phyloP scores from a whole-genome alignment of 2,888 invertebrate genomes.

The Ischnura elegans region DNA sequence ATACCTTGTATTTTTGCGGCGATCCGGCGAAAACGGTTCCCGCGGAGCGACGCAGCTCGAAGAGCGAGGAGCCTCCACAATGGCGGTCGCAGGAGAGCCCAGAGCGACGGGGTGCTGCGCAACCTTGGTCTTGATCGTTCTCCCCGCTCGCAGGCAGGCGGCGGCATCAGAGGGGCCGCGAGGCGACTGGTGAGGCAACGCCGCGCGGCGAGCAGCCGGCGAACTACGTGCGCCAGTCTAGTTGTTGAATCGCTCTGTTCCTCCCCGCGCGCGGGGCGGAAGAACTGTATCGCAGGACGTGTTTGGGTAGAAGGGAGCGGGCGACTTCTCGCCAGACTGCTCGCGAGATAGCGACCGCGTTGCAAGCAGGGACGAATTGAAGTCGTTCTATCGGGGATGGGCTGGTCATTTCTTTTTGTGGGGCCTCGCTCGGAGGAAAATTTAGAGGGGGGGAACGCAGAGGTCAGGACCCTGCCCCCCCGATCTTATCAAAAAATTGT shows the following conservation, averaged over 20 bases:
- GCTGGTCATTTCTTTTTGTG: too few relatives aligned
- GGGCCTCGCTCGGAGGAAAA: too few relatives aligned
- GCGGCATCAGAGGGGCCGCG: not conserved
- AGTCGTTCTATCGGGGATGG: too few relatives aligned
- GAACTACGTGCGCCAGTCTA: not conserved
- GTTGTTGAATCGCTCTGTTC: not conserved
- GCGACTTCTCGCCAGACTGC: too few relatives aligned
- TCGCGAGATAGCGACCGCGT: too few relatives aligned
- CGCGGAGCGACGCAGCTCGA: not conserved
- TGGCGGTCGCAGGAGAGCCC: not conserved
- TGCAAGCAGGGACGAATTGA: too few relatives aligned
- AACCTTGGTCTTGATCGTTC: constrained; percentile 14
- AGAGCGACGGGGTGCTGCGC: not conserved
- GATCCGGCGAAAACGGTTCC: not conserved
- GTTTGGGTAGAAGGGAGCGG: too few relatives aligned
- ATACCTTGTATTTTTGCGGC: too few relatives aligned
- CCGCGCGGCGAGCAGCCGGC: not conserved
- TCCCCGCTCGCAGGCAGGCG: not conserved
- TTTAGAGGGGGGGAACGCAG: too few relatives aligned
- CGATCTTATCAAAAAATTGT: too few relatives aligned
- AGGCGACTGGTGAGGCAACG: not conserved
- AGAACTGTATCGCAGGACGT: too few relatives aligned
- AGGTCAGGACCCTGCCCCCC: too few relatives aligned
- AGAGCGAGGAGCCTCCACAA: not conserved
- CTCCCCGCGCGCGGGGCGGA: not conserved